Percentiles rank a stretch among this genome's conserved stretches.
Evolutionary conservation across 2,797 vertebrate genomes (phyloP).

Genomic region (Esox lucius): DNA sequence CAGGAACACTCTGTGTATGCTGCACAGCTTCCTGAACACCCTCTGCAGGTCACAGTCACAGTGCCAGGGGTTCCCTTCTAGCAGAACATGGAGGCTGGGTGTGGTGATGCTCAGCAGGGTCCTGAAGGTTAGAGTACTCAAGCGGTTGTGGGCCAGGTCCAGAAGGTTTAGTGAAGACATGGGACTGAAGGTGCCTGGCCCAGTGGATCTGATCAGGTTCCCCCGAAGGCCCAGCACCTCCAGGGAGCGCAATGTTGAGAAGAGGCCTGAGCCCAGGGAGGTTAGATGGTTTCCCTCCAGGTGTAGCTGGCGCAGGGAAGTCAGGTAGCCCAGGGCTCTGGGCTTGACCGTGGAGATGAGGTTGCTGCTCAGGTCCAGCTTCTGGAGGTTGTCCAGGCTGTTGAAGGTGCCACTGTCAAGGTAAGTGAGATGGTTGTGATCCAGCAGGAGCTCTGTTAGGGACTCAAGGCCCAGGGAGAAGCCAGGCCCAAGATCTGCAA

Average conservation of each 20-base stretch:
- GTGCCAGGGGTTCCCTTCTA: slow-evolving; percentile 67
- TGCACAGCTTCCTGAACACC: slow-evolving; percentile 67
- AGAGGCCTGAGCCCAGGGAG: slow-evolving; percentile 51
- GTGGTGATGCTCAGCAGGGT: slow-evolving; percentile 66
- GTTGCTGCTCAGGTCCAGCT: slow-evolving; percentile 55
- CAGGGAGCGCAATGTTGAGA: slow-evolving; percentile 66
- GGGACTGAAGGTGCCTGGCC: slow-evolving; percentile 51
- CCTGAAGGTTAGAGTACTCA: slow-evolving; percentile 63
- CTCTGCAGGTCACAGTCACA: slow-evolving; percentile 75
- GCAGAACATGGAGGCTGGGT: slow-evolving; percentile 62
- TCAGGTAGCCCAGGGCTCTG: slow-evolving; percentile 61
- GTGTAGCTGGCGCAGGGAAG: slow-evolving; percentile 53
- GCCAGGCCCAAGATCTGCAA: slow-evolving; percentile 48
- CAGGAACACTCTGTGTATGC: slow-evolving; percentile 63
- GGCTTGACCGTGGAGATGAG: slow-evolving; percentile 41
- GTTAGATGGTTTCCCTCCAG: slow-evolving; percentile 64
- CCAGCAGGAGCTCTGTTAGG: slow-evolving; percentile 58
- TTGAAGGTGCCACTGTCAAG: slow-evolving; percentile 45
- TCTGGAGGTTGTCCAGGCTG: slow-evolving; percentile 56
- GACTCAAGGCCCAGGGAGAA: slow-evolving; percentile 61
- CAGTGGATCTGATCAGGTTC: slow-evolving; percentile 58
- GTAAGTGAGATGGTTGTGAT: slow-evolving; percentile 45
- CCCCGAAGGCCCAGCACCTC: slow-evolving; percentile 63
- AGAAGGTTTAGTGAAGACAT: slow-evolving; percentile 63
- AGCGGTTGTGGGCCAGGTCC: slow-evolving; percentile 59